These are phyloP conservation scores for Psettodes erumei DNA, from an alignment of 2,113 vertebrate species.

Conservation along the genomic window DNA sequence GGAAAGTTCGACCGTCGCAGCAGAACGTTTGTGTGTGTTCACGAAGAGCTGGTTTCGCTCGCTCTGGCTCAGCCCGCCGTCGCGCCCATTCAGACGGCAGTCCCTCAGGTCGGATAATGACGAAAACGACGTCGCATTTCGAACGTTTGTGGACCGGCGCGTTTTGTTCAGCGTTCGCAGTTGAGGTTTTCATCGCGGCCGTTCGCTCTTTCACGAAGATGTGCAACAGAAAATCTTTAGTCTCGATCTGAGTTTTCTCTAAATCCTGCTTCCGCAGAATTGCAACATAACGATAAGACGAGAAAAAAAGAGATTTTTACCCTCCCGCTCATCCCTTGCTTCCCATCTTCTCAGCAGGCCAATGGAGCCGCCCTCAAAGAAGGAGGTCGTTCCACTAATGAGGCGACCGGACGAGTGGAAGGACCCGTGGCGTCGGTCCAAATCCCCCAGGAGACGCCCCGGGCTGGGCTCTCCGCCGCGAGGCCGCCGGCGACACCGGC, in stretches of 20 bases:
- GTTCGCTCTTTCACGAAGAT: too few relatives aligned
- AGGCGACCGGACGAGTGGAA: constrained; percentile 97
- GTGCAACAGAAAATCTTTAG: too few relatives aligned
- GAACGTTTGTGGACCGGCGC: too few relatives aligned
- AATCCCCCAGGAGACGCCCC: constrained; percentile 93
- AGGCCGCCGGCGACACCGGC: constrained; percentile 88
- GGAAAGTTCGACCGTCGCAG: not conserved
- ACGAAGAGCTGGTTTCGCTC: not conserved
- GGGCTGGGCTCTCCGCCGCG: constrained; percentile 90
- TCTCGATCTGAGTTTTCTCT: too few relatives aligned
- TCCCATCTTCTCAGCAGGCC: constrained; percentile 68
- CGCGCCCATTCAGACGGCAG: too few relatives aligned
- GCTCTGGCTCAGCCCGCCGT: too few relatives aligned
- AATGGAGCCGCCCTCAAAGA: constrained; percentile 87
- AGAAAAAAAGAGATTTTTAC: not conserved
- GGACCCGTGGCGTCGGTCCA: constrained; percentile 98
- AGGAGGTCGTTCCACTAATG: constrained; percentile 84
- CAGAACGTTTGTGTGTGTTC: not conserved
- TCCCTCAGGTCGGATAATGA: too few relatives aligned
- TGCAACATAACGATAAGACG: too few relatives aligned
- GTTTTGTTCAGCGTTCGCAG: too few relatives aligned
- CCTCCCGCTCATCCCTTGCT: not conserved
- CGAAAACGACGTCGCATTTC: too few relatives aligned
- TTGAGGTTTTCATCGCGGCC: too few relatives aligned
- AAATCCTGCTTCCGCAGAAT: too few relatives aligned